These are phyloP conservation scores for Drosophila leonis DNA, from an alignment of 2,888 invertebrate genomes.

Conservation along the genomic window DNA sequence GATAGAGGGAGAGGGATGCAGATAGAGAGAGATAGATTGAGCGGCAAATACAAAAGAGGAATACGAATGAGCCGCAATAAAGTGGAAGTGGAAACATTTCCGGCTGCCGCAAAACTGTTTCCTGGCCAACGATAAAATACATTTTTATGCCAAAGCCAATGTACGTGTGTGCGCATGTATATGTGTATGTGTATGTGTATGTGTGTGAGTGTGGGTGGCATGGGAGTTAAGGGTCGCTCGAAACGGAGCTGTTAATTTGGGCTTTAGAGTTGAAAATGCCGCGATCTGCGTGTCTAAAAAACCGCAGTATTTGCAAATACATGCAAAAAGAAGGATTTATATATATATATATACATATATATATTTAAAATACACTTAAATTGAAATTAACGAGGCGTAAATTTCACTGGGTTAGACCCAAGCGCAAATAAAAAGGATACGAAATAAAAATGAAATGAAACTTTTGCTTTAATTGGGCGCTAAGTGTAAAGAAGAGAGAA, in stretches of 20 bases:
- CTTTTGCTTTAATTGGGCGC: slow-evolving; percentile 75
- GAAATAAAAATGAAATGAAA: slow-evolving; percentile 61
- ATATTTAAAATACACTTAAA: slow-evolving; percentile 48
- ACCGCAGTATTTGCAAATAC: slow-evolving; percentile 25
- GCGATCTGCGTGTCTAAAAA: slow-evolving; percentile 31
- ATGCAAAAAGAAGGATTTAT: neutral
- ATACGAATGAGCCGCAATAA: slow-evolving; percentile 55
- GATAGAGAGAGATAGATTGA: slow-evolving; percentile 12
- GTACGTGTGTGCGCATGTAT: slow-evolving; percentile 23
- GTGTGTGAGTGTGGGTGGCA: slow-evolving; percentile 16
- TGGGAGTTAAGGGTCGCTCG: slow-evolving; percentile 30
- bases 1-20: neutral
- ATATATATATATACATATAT: neutral
- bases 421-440: slow-evolving; percentile 47
- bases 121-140: slow-evolving; percentile 81
- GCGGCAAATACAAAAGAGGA: slow-evolving; percentile 37
- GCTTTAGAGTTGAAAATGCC: slow-evolving; percentile 57
- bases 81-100: slow-evolving; percentile 78
- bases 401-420: slow-evolving; percentile 62
- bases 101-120: slow-evolving; percentile 80
- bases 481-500: slow-evolving; percentile 60
- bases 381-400: slow-evolving; percentile 82
- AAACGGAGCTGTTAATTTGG: slow-evolving; percentile 73
- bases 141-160: slow-evolving; percentile 75
- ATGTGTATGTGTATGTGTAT: too few species aligned